These are phyloP conservation scores for Cheilinus undulatus DNA, from an alignment of 2,113 vertebrate genomes.

Conservation along the genomic window DNA sequence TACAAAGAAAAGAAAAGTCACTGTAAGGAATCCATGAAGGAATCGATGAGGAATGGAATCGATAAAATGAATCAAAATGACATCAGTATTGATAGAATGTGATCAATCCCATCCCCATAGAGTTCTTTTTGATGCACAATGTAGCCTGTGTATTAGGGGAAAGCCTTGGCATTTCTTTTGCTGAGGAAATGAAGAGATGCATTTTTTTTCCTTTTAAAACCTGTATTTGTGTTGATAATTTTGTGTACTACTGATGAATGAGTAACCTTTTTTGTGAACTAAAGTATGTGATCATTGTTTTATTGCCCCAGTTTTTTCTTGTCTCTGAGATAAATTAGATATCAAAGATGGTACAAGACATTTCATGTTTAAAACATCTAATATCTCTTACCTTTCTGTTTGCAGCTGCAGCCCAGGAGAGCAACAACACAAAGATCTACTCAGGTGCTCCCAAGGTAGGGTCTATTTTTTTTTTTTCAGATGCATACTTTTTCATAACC, in stretches of 20 bases:
- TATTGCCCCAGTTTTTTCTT: background rate
- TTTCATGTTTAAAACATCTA: constrained; percentile 12
- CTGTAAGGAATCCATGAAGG: no score
- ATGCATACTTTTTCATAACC: background rate
- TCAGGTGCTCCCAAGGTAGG: constrained; percentile 53
- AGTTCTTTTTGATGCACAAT: no score
- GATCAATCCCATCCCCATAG: no score
- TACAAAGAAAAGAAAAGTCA: no score
- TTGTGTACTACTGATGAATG: background rate
- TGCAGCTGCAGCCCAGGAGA: constrained; percentile 39
- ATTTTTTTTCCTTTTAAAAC: no score
- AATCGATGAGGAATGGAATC: no score
- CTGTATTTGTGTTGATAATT: background rate
- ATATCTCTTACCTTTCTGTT: constrained; percentile 31
- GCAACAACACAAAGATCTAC: constrained; percentile 25
- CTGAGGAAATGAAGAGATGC: no score
- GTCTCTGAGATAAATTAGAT: background rate
- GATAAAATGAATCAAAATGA: no score
- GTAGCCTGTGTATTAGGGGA: no score
- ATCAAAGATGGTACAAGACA: background rate
- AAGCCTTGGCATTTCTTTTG: no score
- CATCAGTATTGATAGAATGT: no score
- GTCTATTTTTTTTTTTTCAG: constrained; percentile 21
- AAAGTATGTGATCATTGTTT: no score
- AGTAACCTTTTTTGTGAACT: background rate